Percentiles rank a stretch among this genome's conserved stretches.
phyloP scores from a whole-genome alignment of 2,797 vertebrate genomes.

The Macroramphosus scolopax region DNA sequence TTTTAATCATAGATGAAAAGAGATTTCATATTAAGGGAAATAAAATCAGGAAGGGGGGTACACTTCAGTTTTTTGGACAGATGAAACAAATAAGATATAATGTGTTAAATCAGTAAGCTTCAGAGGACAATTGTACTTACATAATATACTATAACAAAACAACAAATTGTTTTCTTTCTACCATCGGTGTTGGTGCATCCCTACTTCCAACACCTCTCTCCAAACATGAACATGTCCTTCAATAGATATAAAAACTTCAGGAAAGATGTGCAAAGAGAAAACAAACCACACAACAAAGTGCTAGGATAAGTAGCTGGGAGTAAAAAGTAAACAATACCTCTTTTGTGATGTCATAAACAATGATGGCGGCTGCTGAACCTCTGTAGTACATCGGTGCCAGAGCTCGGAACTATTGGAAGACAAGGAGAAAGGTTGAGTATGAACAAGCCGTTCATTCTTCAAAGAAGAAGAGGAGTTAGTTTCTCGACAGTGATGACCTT shows the following conservation, averaged over 20 bases:
- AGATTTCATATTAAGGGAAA: no score
- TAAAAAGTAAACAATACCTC: constrained; percentile 79
- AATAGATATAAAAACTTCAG: neutral
- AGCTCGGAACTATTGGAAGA: constrained; percentile 87
- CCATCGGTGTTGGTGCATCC: no score
- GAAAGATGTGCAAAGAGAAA: neutral
- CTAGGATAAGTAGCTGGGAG: neutral
- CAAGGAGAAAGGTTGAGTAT: constrained; percentile 8
- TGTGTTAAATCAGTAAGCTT: neutral
- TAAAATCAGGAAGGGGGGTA: neutral
- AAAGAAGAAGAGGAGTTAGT: constrained; percentile 1
- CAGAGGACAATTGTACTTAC: no score
- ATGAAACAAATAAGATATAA: neutral
- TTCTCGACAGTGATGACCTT: neutral
- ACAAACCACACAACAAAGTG: neutral
- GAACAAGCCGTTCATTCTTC: constrained; percentile 4
- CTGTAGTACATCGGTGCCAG: constrained; percentile 99
- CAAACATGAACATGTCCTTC: constrained; percentile 8
- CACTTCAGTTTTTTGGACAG: neutral
- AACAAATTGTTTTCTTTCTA: no score
- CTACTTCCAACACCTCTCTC: neutral
- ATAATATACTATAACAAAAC: no score
- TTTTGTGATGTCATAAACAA: constrained; percentile 99
- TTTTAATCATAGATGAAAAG: no score
- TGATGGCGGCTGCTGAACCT: constrained; percentile 95